Conservation (phyloP, 2,888 invertebrate genomes). For the Nemurella pictetii region DNA sequence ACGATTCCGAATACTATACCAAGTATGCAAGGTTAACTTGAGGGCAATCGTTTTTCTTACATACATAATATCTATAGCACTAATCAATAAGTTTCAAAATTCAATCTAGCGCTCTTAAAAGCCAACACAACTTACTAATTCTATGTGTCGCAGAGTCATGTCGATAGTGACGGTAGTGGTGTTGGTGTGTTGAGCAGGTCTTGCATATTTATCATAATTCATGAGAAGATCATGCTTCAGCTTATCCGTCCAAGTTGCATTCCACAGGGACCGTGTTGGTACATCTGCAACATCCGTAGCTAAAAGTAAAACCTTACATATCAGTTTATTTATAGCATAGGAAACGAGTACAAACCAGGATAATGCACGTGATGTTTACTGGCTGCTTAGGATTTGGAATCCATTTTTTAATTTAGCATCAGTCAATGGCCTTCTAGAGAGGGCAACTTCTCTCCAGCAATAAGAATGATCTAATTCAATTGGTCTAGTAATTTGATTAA, state of each 20-base stretch:
- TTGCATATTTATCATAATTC: constrained; percentile 52
- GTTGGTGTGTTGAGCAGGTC: constrained; percentile 48
- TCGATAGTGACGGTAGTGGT: constrained; percentile 57
- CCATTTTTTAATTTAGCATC: not conserved
- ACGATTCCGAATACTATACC: no score
- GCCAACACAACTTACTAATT: constrained; percentile 54
- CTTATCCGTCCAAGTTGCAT: constrained; percentile 59
- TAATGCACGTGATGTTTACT: no score
- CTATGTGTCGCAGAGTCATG: constrained; percentile 65
- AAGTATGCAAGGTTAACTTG: no score
- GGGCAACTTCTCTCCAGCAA: not conserved
- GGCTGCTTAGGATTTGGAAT: no score
- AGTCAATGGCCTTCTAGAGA: not conserved
- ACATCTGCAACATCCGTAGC: constrained; percentile 43
- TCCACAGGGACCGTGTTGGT: constrained; percentile 56
- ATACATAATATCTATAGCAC: no score
- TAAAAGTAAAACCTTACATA: not conserved
- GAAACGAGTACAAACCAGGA: no score
- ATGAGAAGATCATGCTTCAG: constrained; percentile 60
- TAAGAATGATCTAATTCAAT: not conserved
- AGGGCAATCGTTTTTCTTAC: no score
- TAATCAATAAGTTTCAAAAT: no score
- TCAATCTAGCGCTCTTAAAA: no score
- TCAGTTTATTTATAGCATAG: not conserved
- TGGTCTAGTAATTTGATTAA: not conserved